Percentiles rank a stretch among this genome's conserved stretches.
These are phyloP conservation scores for Charina bottae DNA, from an alignment of 2,113 vertebrate genomes.

Conservation along the genomic window DNA sequence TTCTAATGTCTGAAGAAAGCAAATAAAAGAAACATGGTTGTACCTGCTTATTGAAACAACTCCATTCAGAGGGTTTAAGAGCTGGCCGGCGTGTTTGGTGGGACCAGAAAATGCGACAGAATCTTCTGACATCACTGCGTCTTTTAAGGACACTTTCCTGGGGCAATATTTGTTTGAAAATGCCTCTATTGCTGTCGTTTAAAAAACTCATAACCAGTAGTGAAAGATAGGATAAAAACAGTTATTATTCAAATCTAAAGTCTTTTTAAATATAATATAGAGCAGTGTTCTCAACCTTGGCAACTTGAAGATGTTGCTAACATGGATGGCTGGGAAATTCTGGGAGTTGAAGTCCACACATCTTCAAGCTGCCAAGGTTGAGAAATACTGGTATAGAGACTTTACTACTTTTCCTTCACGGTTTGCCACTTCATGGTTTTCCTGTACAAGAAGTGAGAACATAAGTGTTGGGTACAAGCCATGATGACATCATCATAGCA, in stretches of 20 bases:
- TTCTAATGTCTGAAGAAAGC: not conserved
- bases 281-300: not conserved
- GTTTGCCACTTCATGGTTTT: not conserved
- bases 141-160: not conserved
- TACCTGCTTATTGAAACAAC: not conserved
- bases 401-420: not conserved
- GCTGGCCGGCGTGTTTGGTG: not conserved
- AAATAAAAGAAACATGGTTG: not conserved
- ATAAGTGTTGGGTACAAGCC: not conserved
- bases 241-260: not conserved
- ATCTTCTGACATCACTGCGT: not conserved
- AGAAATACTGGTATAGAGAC: not conserved
- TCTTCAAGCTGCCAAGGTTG: not conserved
- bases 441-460: not conserved
- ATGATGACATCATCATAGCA: not conserved
- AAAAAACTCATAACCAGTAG: not conserved
- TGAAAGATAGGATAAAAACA: not conserved
- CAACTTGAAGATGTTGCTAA: too few species aligned
- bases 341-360: not conserved
- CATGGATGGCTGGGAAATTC: not conserved
- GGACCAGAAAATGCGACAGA: not conserved
- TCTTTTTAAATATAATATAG: not conserved
- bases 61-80: not conserved
- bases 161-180: not conserved
- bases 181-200: not conserved